A percentile compares a stretch with the other conserved stretches of the same genome.
These are phyloP conservation scores for Leptinotarsa defecta DNA, from an alignment of 1,140 invertebrate species.

Conservation along the genomic window DNA sequence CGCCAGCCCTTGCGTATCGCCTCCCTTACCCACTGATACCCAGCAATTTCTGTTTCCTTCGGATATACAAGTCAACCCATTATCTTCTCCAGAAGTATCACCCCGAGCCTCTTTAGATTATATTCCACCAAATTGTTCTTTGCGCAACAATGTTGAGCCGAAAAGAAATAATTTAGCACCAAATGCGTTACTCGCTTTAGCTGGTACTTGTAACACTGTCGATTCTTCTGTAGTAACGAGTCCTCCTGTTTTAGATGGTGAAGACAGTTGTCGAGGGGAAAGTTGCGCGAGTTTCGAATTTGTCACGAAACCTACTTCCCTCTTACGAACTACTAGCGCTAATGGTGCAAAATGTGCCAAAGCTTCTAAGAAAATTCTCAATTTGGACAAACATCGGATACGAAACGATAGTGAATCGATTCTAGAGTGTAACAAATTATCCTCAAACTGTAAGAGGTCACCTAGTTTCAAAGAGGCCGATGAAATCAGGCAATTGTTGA, in stretches of 20 bases:
- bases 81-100: slow-evolving; percentile 58
- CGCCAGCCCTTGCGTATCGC: slow-evolving; percentile 66
- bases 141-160: slow-evolving; percentile 45
- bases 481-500: slow-evolving; percentile 50
- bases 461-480: slow-evolving; percentile 56
- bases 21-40: slow-evolving; percentile 59
- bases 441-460: slow-evolving; percentile 52
- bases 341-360: slow-evolving; percentile 41
- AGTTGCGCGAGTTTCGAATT: slow-evolving; percentile 70
- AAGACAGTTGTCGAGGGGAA: slow-evolving; percentile 60
- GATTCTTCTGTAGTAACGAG: slow-evolving; percentile 56
- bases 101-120: slow-evolving; percentile 58
- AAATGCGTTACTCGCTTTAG: slow-evolving; percentile 56
- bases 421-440: slow-evolving; percentile 53
- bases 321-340: slow-evolving; percentile 45
- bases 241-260: slow-evolving; percentile 52
- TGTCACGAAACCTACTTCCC: slow-evolving; percentile 50
- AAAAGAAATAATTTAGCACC: slow-evolving; percentile 57
- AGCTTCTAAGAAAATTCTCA: slow-evolving; percentile 35
- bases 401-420: slow-evolving; percentile 53
- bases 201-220: slow-evolving; percentile 52
- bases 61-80: slow-evolving; percentile 62
- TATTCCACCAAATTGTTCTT: slow-evolving; percentile 57
- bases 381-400: slow-evolving; percentile 47
- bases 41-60: slow-evolving; percentile 66